phyloP scores from a whole-genome alignment of 2,888 invertebrate species.

The Peribatodes rhomboidaria region DNA sequence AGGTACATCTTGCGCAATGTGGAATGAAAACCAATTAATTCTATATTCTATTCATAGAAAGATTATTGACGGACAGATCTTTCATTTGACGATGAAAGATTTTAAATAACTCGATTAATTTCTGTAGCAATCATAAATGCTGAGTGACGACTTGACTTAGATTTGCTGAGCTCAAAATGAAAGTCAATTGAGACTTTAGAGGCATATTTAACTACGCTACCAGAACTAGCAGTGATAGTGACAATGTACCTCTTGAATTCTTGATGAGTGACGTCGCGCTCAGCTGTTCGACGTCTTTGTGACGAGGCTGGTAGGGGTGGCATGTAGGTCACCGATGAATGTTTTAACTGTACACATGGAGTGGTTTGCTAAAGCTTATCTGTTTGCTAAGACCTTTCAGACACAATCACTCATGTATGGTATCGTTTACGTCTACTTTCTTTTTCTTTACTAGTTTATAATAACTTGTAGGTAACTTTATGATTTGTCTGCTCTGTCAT shows the following conservation, averaged over 20 bases:
- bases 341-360: slow-evolving; percentile 36
- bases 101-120: no score
- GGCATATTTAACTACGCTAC: no score
- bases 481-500: neutral
- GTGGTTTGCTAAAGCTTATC: neutral
- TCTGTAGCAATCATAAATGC: no score
- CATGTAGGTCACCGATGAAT: slow-evolving; percentile 46
- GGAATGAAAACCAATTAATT: neutral
- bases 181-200: no score
- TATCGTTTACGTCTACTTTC: neutral
- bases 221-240: slow-evolving; percentile 25
- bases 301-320: slow-evolving; percentile 38
- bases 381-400: slow-evolving; percentile 23
- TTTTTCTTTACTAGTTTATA: neutral
- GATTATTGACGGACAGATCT: no score
- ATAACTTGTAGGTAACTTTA: neutral
- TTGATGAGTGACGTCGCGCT: slow-evolving; percentile 45
- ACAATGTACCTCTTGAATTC: slow-evolving; percentile 29
- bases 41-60: neutral
- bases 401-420: neutral
- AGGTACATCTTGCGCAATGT: neutral
- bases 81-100: no score
- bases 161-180: no score
- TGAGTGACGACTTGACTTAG: neutral
- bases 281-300: slow-evolving; percentile 48